Evolutionary conservation across 2,797 vertebrate genomes (phyloP).

Genomic region (Lerista edwardsae): DNA sequence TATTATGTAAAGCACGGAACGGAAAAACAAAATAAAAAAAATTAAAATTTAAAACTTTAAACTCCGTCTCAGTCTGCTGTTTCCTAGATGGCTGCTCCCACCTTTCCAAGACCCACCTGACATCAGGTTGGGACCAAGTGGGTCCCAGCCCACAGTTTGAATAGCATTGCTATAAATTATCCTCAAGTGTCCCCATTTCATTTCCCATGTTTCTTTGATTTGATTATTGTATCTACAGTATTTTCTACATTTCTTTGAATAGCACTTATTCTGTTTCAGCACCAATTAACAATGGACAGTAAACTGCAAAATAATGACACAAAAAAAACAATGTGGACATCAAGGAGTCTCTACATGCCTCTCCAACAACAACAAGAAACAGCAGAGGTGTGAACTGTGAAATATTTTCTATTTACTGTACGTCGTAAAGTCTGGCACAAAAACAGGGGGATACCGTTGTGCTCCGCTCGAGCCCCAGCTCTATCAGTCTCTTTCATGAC

Average conservation of each 20-base stretch:
- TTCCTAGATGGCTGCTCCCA: too few species aligned
- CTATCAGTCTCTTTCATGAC: conserved; percentile 32
- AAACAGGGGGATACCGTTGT: background rate
- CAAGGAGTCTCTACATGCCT: conserved; percentile 41
- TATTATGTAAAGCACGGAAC: too few species aligned
- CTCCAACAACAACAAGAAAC: conserved; percentile 53
- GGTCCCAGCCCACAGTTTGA: too few species aligned
- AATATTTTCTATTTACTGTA: conserved; percentile 57
- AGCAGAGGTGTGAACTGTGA: conserved; percentile 46
- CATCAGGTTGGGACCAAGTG: too few species aligned
- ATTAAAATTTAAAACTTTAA: too few species aligned
- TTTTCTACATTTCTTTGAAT: conserved; percentile 33
- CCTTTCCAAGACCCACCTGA: too few species aligned
- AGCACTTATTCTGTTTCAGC: conserved; percentile 40
- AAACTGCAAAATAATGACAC: conserved; percentile 55
- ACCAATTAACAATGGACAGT: conserved; percentile 56
- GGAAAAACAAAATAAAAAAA: too few species aligned
- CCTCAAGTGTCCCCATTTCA: too few species aligned
- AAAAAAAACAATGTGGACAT: conserved; percentile 51
- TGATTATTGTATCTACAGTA: conserved; percentile 1
- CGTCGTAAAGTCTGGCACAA: conserved; percentile 57
- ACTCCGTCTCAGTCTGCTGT: too few species aligned
- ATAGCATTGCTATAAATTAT: too few species aligned
- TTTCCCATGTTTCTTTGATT: background rate
- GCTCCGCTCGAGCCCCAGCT: background rate